These are phyloP conservation scores for Galerucella calmariensis DNA, from an alignment of 2,888 invertebrate species.

Conservation along the genomic window DNA sequence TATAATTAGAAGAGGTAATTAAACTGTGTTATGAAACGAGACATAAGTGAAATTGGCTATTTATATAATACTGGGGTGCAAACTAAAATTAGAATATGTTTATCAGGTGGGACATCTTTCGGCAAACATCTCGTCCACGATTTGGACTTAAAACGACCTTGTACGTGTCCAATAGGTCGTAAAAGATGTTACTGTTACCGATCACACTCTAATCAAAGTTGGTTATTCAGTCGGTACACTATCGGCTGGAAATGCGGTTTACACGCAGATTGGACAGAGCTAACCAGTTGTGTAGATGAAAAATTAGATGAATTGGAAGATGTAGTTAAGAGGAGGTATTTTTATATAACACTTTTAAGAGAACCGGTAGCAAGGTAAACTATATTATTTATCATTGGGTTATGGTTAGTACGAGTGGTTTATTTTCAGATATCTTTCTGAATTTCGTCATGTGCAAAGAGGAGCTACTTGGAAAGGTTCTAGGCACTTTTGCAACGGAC, in stretches of 20 bases:
- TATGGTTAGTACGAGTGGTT: background rate
- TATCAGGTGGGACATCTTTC: constrained; percentile 89
- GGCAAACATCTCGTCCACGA: constrained; percentile 96
- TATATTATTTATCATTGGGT: background rate
- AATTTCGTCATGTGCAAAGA: constrained; percentile 95
- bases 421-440: constrained; percentile 80
- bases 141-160: constrained; percentile 91
- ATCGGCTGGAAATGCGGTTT: constrained; percentile 99
- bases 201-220: constrained; percentile 92
- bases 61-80: constrained; percentile 3
- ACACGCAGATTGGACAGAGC: constrained; percentile 98
- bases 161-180: constrained; percentile 88
- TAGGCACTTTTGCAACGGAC: constrained; percentile 78
- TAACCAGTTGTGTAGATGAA: constrained; percentile 90
- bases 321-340: constrained; percentile 75
- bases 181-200: constrained; percentile 94
- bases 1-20: constrained; percentile 15
- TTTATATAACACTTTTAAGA: constrained; percentile 94
- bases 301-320: constrained; percentile 93
- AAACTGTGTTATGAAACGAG: constrained; percentile 4
- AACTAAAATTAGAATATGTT: constrained; percentile 16
- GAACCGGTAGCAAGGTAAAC: constrained; percentile 84
- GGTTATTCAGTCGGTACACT: constrained; percentile 97
- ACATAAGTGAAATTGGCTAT: constrained; percentile 18
- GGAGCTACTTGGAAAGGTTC: constrained; percentile 96